Base-by-base conservation (phyloP, 2,113 vertebrate genomes). In the Anoura caudifer region DNA sequence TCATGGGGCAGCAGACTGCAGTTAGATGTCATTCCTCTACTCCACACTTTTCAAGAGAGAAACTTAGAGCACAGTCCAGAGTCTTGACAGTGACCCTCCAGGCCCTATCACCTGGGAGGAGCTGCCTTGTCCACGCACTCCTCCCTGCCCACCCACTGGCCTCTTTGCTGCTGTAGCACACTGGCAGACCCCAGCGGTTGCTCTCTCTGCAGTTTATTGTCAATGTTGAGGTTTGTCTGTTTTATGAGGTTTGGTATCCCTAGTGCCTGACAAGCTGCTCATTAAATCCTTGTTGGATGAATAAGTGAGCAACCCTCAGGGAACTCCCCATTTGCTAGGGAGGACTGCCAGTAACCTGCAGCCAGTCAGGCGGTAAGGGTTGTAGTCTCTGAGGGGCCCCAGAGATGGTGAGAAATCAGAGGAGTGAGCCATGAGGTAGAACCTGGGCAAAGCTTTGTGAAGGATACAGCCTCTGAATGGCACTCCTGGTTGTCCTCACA, bases 61-160 rank as follows among this genome's bases (percentile, higher is more conserved):
- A 80, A 28, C 47, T 75, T 19, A 22, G 85, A 73, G 61, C 36
- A 26, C 33, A 80, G 54, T 38, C 50, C 61, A 13, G 38, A 72
- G 84, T 61, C 80, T 16, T n/a, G 4, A 10, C 14, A 7, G 19
- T 61, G 41, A 22, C 24, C n/a, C 20, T 13, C 11, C 10, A 24
- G 33, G 79, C 9, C 75, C 59, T 76, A 20, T 22, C 56, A 12
- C 33, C 24, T 9, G 33, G 17, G 14, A 10, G 19, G 19, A 1
- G 20, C 24, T 31, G 26, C 28, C 54, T 22, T 5, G 16, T 12
- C 56, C 7, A 1, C 0, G 0, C 22, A 36, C 5, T 20, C 24
- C 20, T 75, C 8, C 33, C 17, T 50, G 61, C 24, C 38, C 17
- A 17, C 54, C 63, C 17, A 26, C 28, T 43, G 70, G 47, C 36